Conservation (phyloP, 2,113 vertebrate genomes). For the Herpetotheres cachinnans region DNA sequence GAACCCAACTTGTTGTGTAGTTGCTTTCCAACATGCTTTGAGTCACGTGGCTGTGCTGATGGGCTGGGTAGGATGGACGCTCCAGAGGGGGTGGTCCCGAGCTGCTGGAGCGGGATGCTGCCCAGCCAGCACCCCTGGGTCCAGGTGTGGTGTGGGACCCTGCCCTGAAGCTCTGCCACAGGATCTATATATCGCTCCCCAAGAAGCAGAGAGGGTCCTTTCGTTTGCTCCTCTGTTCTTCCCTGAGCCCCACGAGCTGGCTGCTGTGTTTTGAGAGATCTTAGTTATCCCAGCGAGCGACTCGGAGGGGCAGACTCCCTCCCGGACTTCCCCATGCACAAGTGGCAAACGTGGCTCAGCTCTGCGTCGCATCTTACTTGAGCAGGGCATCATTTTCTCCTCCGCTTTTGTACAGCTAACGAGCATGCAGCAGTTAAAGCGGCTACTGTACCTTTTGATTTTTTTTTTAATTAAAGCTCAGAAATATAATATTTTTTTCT, state of each 20-base stretch:
- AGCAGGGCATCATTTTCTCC: not conserved
- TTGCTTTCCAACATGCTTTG: not conserved
- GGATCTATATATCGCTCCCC: not conserved
- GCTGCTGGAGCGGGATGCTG: not conserved
- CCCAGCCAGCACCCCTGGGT: not conserved
- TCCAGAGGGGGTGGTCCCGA: not conserved
- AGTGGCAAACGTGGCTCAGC: not conserved
- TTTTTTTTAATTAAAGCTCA: not conserved
- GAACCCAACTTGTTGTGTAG: not conserved
- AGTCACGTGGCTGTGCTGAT: not conserved
- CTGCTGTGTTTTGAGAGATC: not conserved
- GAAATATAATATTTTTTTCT: not conserved
- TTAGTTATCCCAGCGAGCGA: not conserved
- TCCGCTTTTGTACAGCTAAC: not conserved
- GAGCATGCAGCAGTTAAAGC: not conserved
- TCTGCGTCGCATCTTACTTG: not conserved
- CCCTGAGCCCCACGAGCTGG: not conserved
- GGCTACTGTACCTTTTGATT: not conserved
- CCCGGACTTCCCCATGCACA: not conserved
- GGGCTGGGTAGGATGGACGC: not conserved
- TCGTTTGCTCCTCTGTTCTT: not conserved
- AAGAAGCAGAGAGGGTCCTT: not conserved
- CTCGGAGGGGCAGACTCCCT: not conserved
- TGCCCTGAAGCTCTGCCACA: not conserved
- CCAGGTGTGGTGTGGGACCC: not conserved